phyloP scores from a whole-genome alignment of 2,888 invertebrate genomes.

The Augochlorella aurata region DNA sequence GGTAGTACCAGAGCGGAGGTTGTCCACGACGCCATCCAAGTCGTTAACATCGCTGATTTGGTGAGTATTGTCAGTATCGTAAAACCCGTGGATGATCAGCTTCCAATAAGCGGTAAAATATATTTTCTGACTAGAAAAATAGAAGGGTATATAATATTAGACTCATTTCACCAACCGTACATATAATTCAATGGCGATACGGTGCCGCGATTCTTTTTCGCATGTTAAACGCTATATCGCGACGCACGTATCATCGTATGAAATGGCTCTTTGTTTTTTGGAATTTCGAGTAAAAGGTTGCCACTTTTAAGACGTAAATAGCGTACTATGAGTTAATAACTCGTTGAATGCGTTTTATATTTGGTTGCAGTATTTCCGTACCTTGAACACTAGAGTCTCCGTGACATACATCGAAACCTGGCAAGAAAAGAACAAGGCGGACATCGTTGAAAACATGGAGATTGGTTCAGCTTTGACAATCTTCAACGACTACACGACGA shows the following conservation, averaged over 20 bases:
- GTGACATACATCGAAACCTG: conserved; percentile 98
- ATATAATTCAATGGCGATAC: too few species aligned
- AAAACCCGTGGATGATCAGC: too few species aligned
- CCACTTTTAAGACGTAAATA: too few species aligned
- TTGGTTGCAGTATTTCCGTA: conserved; percentile 92
- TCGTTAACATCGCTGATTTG: conserved; percentile 98
- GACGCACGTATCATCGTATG: too few species aligned
- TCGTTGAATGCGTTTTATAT: background rate
- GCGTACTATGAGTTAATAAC: background rate
- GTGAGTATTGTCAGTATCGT: conserved; percentile 84
- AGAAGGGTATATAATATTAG: too few species aligned
- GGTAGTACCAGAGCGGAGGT: conserved; percentile 94
- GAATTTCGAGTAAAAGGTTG: too few species aligned
- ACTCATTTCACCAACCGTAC: too few species aligned
- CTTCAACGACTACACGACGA: conserved; percentile 95
- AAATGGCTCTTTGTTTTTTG: too few species aligned
- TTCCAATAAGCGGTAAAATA: too few species aligned
- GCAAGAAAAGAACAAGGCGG: conserved; percentile 94
- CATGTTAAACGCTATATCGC: too few species aligned
- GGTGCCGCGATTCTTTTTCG: too few species aligned
- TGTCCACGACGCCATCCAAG: conserved; percentile 97
- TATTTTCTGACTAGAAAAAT: too few species aligned
- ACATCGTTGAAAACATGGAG: conserved; percentile 91
- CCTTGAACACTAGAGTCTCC: conserved; percentile 95
- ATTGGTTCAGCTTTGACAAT: conserved; percentile 94